These are phyloP conservation scores for Vicugna pacos DNA, from an alignment of 2,113 vertebrate genomes.

Conservation along the genomic window DNA sequence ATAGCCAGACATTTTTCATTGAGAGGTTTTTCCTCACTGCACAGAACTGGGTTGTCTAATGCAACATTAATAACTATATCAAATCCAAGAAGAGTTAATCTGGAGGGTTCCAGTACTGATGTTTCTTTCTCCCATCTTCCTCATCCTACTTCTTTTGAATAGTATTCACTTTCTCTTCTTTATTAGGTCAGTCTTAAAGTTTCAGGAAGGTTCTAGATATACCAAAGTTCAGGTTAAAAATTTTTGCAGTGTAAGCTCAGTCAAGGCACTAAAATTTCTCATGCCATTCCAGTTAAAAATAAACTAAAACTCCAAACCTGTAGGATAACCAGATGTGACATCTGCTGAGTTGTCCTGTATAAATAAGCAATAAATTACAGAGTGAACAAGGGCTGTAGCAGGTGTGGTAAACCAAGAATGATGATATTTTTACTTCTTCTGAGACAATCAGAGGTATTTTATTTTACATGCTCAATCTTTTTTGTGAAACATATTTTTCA, in stretches of 20 bases:
- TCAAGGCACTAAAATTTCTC: not conserved
- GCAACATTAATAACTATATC: not conserved
- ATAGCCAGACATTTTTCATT: not conserved
- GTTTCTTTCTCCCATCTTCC: not conserved
- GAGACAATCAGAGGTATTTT: constrained; percentile 21
- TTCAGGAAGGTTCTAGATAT: constrained; percentile 20
- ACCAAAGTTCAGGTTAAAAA: constrained; percentile 51
- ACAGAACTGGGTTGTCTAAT: not conserved
- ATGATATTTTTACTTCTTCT: constrained; percentile 45
- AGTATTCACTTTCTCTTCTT: constrained; percentile 32
- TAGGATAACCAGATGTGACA: constrained; percentile 53
- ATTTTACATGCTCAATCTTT: not conserved
- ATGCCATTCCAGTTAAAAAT: constrained; percentile 46
- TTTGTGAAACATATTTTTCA: constrained; percentile 4
- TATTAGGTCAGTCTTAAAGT: constrained; percentile 39
- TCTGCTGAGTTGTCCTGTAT: constrained; percentile 28
- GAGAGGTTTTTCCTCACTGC: not conserved
- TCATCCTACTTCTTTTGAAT: constrained; percentile 36
- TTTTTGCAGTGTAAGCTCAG: constrained; percentile 3
- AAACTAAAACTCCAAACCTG: constrained; percentile 35
- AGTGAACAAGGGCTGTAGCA: not conserved
- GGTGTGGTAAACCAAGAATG: constrained; percentile 54
- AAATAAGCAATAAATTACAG: constrained; percentile 55
- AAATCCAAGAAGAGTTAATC: not conserved
- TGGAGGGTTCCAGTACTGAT: not conserved